phyloP scores from a whole-genome alignment of 2,113 vertebrate species.

The Vulpes lagopus region DNA sequence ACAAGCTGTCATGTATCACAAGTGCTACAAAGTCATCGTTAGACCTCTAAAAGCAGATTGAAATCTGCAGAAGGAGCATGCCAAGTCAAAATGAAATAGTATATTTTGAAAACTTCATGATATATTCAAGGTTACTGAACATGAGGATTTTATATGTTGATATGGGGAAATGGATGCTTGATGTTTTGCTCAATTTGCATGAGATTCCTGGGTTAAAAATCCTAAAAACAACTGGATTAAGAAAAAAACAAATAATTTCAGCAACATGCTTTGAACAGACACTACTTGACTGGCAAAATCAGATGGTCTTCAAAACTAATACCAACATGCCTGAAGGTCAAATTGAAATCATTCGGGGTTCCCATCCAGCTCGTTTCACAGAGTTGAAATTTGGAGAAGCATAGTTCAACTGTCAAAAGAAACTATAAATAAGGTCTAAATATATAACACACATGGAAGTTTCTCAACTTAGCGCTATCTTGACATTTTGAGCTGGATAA shows the following conservation, averaged over 20 bases:
- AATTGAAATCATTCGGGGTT: not conserved
- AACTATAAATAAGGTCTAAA: not conserved
- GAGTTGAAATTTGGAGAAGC: not conserved
- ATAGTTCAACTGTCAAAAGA: not conserved
- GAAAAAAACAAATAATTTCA: not conserved
- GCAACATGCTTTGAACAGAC: not conserved
- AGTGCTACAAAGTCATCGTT: not conserved
- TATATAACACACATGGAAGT: not conserved
- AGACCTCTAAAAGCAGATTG: not conserved
- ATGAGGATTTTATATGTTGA: not conserved
- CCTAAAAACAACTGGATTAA: not conserved
- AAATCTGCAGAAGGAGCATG: not conserved
- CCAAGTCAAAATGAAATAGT: slow-evolving; percentile 21
- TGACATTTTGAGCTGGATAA: not conserved
- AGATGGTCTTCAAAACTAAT: not conserved
- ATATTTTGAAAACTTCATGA: not conserved
- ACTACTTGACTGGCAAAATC: not conserved
- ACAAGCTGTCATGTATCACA: not conserved
- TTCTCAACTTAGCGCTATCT: not conserved
- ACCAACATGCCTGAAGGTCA: not conserved
- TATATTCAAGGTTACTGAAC: not conserved
- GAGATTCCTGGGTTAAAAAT: not conserved
- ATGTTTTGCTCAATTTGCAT: not conserved
- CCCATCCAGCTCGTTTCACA: slow-evolving; percentile 8
- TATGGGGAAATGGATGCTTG: not conserved